Conservation (phyloP, 1,140 invertebrate genomes). For the Hycleus cichorii region DNA sequence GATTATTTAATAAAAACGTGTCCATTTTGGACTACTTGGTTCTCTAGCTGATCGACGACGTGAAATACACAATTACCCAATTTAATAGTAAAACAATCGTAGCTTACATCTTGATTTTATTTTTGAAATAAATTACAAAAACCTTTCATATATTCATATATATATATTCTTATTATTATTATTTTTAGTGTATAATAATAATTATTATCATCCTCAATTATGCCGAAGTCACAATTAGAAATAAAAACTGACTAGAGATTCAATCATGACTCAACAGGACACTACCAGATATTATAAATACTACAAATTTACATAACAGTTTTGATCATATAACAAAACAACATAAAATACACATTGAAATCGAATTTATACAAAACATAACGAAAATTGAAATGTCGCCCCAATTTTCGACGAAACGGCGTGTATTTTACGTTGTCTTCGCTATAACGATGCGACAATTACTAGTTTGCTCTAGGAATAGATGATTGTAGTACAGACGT, state of each 20-base stretch:
- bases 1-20: constrained; percentile 18
- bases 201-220: constrained; percentile 5
- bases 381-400: not conserved
- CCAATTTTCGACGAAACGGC: not conserved
- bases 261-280: constrained; percentile 27
- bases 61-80: constrained; percentile 21
- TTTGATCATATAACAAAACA: constrained; percentile 14
- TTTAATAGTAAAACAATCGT: constrained; percentile 15
- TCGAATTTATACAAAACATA: not conserved
- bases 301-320: constrained; percentile 22
- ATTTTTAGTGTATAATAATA: no score
- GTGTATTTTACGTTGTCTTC: constrained; percentile 14
- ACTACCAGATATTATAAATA: constrained; percentile 32
- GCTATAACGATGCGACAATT: constrained; percentile 13
- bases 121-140: constrained; percentile 31
- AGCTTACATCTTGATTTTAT: constrained; percentile 16
- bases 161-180: no score
- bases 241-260: constrained; percentile 31
- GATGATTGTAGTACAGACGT: not conserved
- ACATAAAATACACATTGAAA: constrained; percentile 20
- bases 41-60: constrained; percentile 28
- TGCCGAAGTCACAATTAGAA: constrained; percentile 27
- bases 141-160: not conserved
- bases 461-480: constrained; percentile 4
- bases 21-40: constrained; percentile 40